Conservation (phyloP, 92 coral and sea anemone species). For the Porites evermanni region DNA sequence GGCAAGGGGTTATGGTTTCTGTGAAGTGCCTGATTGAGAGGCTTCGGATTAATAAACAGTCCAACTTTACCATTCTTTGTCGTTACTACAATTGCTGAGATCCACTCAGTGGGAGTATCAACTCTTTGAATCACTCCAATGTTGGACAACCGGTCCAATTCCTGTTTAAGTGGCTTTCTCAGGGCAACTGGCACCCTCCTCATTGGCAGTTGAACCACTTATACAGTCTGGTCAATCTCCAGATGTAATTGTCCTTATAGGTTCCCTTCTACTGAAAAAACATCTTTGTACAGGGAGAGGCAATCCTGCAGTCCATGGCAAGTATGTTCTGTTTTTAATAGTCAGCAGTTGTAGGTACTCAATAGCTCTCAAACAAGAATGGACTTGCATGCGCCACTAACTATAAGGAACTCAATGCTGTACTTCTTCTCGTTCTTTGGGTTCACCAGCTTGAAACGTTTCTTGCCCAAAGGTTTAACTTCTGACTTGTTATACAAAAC, state of each 20-base stretch:
- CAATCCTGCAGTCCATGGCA: constrained; percentile 39
- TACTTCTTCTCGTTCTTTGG: constrained; percentile 56
- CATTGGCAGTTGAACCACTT: too few relatives aligned
- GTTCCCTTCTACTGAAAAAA: constrained; percentile 59
- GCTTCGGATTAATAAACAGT: constrained; percentile 29
- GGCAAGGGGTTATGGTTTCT: too few relatives aligned
- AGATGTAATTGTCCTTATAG: constrained; percentile 16
- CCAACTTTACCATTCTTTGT: background rate
- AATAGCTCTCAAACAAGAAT: too few relatives aligned
- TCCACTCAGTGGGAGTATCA: constrained; percentile 3
- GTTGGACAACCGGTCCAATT: background rate
- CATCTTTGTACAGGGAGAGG: constrained; percentile 23
- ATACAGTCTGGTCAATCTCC: background rate
- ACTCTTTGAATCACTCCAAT: background rate
- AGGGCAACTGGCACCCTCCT: constrained; percentile 24
- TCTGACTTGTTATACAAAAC: constrained; percentile 54
- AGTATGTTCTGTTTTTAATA: too few relatives aligned
- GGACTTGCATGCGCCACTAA: background rate
- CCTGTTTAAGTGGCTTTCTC: constrained; percentile 39
- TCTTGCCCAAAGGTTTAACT: constrained; percentile 62
- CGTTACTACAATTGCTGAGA: constrained; percentile 22
- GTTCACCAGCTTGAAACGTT: constrained; percentile 49
- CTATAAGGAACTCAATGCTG: constrained; percentile 53
- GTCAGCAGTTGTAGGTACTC: too few relatives aligned
- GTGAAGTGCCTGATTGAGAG: background rate